Evolutionary conservation across 2,888 invertebrate species (phyloP), one percentile per base, ranked within the genome.

Genomic region (Spisula subtruncata): DNA sequence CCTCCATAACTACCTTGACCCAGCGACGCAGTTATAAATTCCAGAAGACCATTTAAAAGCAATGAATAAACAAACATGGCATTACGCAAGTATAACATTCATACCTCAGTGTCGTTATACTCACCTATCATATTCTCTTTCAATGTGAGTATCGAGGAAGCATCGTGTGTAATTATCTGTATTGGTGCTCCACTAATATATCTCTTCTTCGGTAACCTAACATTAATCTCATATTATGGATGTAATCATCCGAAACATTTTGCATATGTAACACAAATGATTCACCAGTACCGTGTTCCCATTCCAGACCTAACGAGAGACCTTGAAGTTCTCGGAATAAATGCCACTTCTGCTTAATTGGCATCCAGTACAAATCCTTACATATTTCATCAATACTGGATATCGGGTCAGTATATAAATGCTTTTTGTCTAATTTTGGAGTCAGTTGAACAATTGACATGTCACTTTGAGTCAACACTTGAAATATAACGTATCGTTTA

Each of bases 401-500:
- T 51, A 90, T 83, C 16, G 91, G 60, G 46, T 92, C 91, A 14
- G 48, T 87, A 54, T 91, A 92, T 48, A 89, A 85, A 29, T 16
- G 85, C 84, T 35, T 35, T 16, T 87, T 51, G 25, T 83, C 79
- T 54, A 75, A 88, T 29, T 54, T 80, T 51, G 91, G 87, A 16
- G 79, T 89, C 81, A 88, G 92, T 46, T 93, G 89, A 1, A 94
- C 80, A 10, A 91, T 25, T 79, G 91, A 94, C 86, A 95, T 85
- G 75, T 94, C 94, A 51, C 93, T 94, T 83, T 94, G 91, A 0
- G 91, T 87, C 0, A 95, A 89, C 6, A 93, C 91, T 84, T 93
- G 91, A 20, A 93, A 91, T 41, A 95, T 92, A 51, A 93, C 87
- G 82, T 93, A 95, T 83, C 92, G 93, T 83, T 94, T 92, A 0